These are phyloP conservation scores for Morus bassanus DNA, from an alignment of 2,797 vertebrate genomes.

Conservation along the genomic window DNA sequence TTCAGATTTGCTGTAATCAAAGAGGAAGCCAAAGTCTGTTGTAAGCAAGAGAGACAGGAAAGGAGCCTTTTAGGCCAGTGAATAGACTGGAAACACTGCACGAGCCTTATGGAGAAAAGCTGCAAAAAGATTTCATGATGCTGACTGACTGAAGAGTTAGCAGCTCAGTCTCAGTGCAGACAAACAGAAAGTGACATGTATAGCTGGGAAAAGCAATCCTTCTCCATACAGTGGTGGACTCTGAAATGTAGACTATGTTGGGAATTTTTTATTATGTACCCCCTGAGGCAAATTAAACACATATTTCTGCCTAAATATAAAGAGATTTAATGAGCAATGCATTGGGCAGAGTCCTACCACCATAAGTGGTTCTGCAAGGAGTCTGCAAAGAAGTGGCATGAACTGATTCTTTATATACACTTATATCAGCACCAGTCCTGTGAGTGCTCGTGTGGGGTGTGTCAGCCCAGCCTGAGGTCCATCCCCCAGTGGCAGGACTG, in stretches of 20 bases:
- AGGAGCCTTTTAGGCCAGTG: background rate
- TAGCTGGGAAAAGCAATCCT: background rate
- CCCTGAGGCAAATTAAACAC: background rate
- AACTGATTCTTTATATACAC: background rate
- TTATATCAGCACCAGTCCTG: background rate
- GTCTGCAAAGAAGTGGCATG: background rate
- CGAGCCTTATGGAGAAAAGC: background rate
- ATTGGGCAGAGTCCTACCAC: background rate
- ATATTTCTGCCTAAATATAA: background rate
- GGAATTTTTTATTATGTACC: background rate
- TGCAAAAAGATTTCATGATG: background rate
- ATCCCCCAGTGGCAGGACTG: background rate
- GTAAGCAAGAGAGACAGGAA: background rate
- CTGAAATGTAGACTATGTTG: background rate
- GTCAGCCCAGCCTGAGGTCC: background rate
- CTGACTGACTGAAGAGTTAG: background rate
- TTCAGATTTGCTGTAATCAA: background rate
- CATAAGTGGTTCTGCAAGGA: background rate
- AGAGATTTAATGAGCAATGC: background rate
- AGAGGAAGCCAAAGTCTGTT: background rate
- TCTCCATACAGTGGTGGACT: too few species aligned
- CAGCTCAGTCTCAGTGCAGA: background rate
- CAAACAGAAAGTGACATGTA: fast-evolving
- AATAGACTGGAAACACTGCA: background rate
- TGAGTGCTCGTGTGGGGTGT: background rate